Percentiles rank a stretch among this genome's conserved stretches.
Conservation (phyloP, 2,113 vertebrate genomes). For the Alectura lathami region DNA sequence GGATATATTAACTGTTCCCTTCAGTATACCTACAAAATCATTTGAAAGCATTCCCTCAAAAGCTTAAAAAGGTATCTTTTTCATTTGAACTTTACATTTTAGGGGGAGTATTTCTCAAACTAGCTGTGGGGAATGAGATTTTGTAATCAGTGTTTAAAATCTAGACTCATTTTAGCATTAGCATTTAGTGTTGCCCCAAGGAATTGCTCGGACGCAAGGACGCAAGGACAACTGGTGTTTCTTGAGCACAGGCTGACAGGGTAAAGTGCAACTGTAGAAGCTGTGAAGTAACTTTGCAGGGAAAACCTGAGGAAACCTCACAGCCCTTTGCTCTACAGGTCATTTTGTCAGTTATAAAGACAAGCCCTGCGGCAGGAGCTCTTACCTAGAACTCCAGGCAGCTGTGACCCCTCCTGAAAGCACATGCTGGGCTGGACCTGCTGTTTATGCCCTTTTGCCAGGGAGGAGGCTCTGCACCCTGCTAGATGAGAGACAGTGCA, state of each 20-base stretch:
- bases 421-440: neutral
- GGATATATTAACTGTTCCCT: neutral
- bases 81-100: neutral
- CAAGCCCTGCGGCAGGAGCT: neutral
- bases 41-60: neutral
- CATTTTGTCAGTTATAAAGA: neutral
- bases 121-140: neutral
- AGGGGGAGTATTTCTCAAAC: neutral
- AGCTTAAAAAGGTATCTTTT: neutral
- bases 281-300: neutral
- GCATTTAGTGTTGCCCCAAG: neutral
- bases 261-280: neutral
- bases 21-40: neutral
- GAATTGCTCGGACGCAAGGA: neutral
- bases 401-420: neutral
- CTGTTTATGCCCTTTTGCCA: neutral
- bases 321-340: neutral
- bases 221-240: neutral
- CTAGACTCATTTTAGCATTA: neutral
- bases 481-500: neutral
- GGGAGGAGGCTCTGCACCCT: neutral
- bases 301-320: neutral
- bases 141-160: neutral
- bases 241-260: neutral
- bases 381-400: neutral